Percentiles rank a stretch among this genome's conserved stretches.
Conservation (phyloP, 1,140 invertebrate species). For the Wasmannia auropunctata region DNA sequence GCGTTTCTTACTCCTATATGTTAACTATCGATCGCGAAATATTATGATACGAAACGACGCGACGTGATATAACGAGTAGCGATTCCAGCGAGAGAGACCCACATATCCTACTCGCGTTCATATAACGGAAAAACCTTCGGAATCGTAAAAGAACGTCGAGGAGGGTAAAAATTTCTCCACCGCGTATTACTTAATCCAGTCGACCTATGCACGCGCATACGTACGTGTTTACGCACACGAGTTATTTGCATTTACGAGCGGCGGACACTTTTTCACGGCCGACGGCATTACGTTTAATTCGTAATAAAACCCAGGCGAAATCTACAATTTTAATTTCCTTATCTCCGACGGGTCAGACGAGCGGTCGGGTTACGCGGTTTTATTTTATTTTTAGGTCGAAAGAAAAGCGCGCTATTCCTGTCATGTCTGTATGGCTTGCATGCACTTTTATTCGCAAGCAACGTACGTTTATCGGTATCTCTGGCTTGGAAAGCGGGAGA, state of each 20-base stretch:
- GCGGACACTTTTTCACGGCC: slow-evolving; percentile 72
- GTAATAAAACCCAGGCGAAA: slow-evolving; percentile 78
- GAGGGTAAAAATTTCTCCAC: neutral
- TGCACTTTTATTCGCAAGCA: neutral
- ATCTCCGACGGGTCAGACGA: slow-evolving; percentile 59
- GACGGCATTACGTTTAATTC: slow-evolving; percentile 78
- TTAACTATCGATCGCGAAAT: slow-evolving; percentile 7
- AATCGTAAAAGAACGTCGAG: slow-evolving; percentile 37
- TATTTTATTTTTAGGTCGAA: neutral
- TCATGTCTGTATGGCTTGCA: neutral
- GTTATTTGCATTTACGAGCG: slow-evolving; percentile 79
- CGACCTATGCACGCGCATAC: slow-evolving; percentile 4
- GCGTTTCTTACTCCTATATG: neutral
- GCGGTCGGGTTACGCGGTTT: neutral
- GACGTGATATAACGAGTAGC: slow-evolving; percentile 3
- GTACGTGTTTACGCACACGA: slow-evolving; percentile 30
- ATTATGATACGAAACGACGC: slow-evolving; percentile 1
- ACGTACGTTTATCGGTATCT: neutral
- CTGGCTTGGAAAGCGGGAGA: neutral
- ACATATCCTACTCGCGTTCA: neutral
- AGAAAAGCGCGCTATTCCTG: neutral
- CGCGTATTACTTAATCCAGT: slow-evolving; percentile 41
- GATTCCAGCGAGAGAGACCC: neutral
- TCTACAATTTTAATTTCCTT: slow-evolving; percentile 77
- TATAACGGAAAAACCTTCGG: neutral